These are phyloP conservation scores for Trematomus bernacchii DNA, from an alignment of 2,797 vertebrate genomes.

Conservation along the genomic window DNA sequence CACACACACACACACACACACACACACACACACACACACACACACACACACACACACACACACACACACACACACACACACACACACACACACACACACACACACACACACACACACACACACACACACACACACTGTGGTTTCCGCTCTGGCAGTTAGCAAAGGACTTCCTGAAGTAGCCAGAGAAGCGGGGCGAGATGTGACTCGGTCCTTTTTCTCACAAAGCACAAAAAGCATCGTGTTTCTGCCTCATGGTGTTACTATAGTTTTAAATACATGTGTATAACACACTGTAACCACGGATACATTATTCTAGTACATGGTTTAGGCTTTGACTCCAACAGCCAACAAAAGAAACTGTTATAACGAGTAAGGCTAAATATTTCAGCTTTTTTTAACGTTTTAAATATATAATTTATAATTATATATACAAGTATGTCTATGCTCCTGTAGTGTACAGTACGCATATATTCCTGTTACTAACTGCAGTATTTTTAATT, in stretches of 20 bases:
- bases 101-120: slow-evolving; percentile 20
- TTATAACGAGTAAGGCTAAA: too few species aligned
- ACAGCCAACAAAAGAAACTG: too few species aligned
- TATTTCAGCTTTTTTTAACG: too few species aligned
- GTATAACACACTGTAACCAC: neutral
- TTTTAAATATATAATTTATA: too few species aligned
- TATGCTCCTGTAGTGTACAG: too few species aligned
- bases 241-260: neutral
- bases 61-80: neutral
- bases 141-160: slow-evolving; percentile 83
- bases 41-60: neutral
- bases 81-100: slow-evolving; percentile 1
- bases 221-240: neutral
- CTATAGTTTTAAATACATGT: neutral
- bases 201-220: slow-evolving; percentile 28
- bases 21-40: neutral
- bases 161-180: slow-evolving; percentile 88
- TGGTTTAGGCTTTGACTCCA: too few species aligned
- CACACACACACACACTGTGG: slow-evolving; percentile 61
- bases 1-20: neutral
- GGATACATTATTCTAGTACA: neutral
- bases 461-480: too few species aligned
- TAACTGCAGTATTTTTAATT: too few species aligned
- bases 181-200: slow-evolving; percentile 63
- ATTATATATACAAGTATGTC: too few species aligned